Evolutionary conservation across 2,888 invertebrate genomes (phyloP), one percentile per base, ranked within the genome.

Genomic region (Digitonthophagus gazella): DNA sequence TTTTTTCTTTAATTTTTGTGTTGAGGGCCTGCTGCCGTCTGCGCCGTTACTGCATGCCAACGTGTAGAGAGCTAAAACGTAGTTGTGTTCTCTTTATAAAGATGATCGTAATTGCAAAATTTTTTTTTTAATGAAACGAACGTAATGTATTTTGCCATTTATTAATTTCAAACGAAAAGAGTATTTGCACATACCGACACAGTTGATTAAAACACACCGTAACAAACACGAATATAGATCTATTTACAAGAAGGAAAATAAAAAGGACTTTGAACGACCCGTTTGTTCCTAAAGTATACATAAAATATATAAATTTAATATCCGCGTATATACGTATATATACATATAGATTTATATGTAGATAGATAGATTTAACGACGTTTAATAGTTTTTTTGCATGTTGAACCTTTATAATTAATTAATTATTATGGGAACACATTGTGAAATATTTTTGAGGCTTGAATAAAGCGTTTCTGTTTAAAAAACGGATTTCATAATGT

Each of bases 381-480:
- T 80, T 79, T 79, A 78, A 78, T 77, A 78, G 77, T 75, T 75
- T 74, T 75, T 77, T 75, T 78, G 77, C 76, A 78, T 78, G 77
- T 78, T 78, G 76, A 44, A 78, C 76, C 74, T 74, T 77, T 76
- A 85, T 61, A 61, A 44, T 44, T 44, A 44, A 6, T 44, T 44
- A 44, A 44, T 44, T 44, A 44, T 44, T 82, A 87, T 87, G 87
- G 87, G 87, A 87, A 82, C 86, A 87, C 88, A 88, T 88, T 88
- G 88, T 88, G 88, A 88, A 82, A 81, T 81, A 79, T 79, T 75
- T 44, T 44, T 77, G 75, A 75, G 79, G 86, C 86, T 86, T 87
- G 84, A 88, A 88, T 88, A 88, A 88, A 88, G 88, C 87, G 86
- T 86, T 80, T 80, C 28, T 87, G 87, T 88, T 85, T 44, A 44